phyloP scores from a whole-genome alignment of 2,113 vertebrate species.

The Promerops cafer region DNA sequence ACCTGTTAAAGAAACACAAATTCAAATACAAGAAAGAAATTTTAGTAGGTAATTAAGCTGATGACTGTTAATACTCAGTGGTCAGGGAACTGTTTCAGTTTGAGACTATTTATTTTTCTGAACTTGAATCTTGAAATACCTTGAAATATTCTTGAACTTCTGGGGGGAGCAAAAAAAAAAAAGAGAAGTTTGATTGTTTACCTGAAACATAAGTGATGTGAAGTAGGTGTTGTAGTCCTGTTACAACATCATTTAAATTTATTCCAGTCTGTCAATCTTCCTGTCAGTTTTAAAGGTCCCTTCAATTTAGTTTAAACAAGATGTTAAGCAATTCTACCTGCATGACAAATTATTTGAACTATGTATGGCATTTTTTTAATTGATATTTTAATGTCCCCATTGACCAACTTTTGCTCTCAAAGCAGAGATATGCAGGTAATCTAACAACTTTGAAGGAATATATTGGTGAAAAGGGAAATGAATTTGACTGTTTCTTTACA shows the following conservation, averaged over 20 bases:
- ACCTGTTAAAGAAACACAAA: not conserved
- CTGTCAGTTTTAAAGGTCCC: not conserved
- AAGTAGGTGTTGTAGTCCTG: not conserved
- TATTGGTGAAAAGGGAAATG: not conserved
- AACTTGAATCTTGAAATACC: not conserved
- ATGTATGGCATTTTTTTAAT: not conserved
- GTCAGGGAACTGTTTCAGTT: not conserved
- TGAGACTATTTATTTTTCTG: not conserved
- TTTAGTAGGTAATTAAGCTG: not conserved
- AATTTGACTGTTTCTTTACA: not conserved
- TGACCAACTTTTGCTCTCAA: not conserved
- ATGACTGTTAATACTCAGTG: not conserved
- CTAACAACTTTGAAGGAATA: not conserved
- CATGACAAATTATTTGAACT: not conserved
- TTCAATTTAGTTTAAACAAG: not conserved
- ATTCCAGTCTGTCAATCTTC: not conserved
- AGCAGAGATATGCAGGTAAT: not conserved
- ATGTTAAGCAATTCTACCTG: not conserved
- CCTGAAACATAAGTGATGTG: not conserved
- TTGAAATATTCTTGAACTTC: not conserved
- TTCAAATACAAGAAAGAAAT: not conserved
- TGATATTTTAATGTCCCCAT: not conserved
- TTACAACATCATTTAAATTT: not conserved
- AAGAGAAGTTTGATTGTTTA: not conserved
- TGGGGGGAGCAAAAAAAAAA: not conserved